Base-by-base conservation (phyloP, 2,797 vertebrate species). In the Notolepis coatsorum region DNA sequence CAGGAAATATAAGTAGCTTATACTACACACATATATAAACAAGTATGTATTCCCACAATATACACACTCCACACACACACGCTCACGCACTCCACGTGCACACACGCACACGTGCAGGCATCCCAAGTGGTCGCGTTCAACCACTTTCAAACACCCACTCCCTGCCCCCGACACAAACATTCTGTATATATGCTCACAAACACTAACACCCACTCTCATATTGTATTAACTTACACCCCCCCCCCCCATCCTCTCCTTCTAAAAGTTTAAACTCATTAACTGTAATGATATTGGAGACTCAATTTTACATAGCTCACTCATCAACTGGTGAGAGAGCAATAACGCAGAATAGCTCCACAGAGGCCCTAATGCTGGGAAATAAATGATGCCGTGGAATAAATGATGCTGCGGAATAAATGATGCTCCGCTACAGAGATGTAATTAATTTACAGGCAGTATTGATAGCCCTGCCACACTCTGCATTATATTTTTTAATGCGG, bases 371-470 rank as follows among this genome's bases (percentile, higher is more conserved):
- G 89, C 94, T 92, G 91, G 92, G 89, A 95, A 97, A 98, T 97
- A 98, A 97, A 98, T 97, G 88, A 98, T 96, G 94, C 95, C n/a
- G n/a, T 87, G 88, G 92, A 95, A 95, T 94, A 95, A 95, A 95
- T 94, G 94, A 93, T 94, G 89, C 94, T 92, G 91, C 92, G 89
- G 95, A 97, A 98, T 97, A 98, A 97, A 98, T 97, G 88, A 98
- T 96, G 94, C 95, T 92, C 95, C 93, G 94, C 94, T 95, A 96
- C 93, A 95, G 95, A 96, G 96, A 97, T 96, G 94, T 98, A 96
- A 98, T 99, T 99, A 97, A 99, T 99, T 98, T 97, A 96, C 95
- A 94, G 95, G 94, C 95, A 94, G 93, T 97, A 98, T 99, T 98
- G 97, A 98, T 98, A 96, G 96, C 96, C 95, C 94, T 96, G 95